Percentiles rank a stretch among this genome's conserved stretches.
phyloP scores from a whole-genome alignment of 2,113 vertebrate genomes.

The Perca schrenkii region DNA sequence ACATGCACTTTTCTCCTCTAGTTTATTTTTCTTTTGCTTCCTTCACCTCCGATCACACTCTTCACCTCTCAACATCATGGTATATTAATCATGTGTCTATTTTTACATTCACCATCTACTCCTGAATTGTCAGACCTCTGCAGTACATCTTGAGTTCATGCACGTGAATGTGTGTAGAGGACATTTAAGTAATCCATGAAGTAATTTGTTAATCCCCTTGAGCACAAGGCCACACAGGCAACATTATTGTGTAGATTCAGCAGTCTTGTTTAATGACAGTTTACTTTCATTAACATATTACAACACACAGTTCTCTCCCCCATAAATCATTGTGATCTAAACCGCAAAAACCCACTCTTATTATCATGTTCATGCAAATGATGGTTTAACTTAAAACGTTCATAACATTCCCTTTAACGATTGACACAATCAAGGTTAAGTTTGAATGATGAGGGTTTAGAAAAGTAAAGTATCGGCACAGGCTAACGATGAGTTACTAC shows the following conservation, averaged over 20 bases:
- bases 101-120: background rate
- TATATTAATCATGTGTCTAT: slow-evolving; percentile 16
- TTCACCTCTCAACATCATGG: background rate
- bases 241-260: slow-evolving; percentile 7
- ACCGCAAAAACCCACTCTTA: background rate
- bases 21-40: slow-evolving; percentile 9
- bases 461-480: background rate
- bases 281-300: slow-evolving; percentile 27
- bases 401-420: background rate
- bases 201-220: slow-evolving; percentile 16
- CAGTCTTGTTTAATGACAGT: slow-evolving; percentile 1
- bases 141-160: background rate
- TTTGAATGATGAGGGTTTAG: slow-evolving; percentile 9
- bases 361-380: slow-evolving; percentile 17
- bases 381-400: background rate
- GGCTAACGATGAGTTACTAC: background rate
- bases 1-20: slow-evolving; percentile 19
- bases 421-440: background rate
- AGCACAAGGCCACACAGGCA: slow-evolving; percentile 7
- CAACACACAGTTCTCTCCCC: background rate
- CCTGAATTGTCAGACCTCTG: background rate
- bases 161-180: background rate
- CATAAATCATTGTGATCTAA: background rate
- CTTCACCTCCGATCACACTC: background rate
- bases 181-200: background rate